Evolutionary conservation across 2,113 vertebrate genomes (phyloP).

Genomic region (Uropsilus gracilis): DNA sequence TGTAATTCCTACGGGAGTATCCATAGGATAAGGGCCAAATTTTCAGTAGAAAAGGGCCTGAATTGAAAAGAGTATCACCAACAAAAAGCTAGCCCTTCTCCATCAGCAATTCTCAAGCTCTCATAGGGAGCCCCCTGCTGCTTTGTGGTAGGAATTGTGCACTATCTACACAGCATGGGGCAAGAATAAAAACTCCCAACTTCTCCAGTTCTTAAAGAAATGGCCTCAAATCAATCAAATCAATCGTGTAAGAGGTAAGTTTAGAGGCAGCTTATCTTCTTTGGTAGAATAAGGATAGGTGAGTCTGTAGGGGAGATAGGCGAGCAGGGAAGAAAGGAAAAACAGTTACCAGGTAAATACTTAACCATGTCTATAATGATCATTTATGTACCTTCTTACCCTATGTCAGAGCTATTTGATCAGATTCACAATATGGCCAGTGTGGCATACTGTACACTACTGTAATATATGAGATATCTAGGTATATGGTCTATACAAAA

Average conservation of each 20-base stretch:
- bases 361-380: slow-evolving; percentile 1
- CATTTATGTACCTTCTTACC: neutral
- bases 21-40: slow-evolving; percentile 37
- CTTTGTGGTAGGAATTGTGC: slow-evolving; percentile 46
- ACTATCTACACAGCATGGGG: neutral
- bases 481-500: slow-evolving; percentile 4
- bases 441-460: neutral
- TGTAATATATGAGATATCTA: slow-evolving; percentile 4
- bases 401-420: neutral
- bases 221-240: slow-evolving; percentile 43
- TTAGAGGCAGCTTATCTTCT: slow-evolving; percentile 37
- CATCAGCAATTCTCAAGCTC: slow-evolving; percentile 45
- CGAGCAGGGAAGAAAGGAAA: slow-evolving; percentile 28
- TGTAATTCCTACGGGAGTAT: neutral
- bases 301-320: neutral
- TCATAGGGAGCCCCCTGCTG: slow-evolving; percentile 49
- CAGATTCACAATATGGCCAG: slow-evolving; percentile 51
- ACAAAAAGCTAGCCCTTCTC: slow-evolving; percentile 52
- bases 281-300: slow-evolving; percentile 31
- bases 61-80: slow-evolving; percentile 47
- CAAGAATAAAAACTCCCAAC: neutral
- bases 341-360: slow-evolving; percentile 48
- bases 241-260: neutral
- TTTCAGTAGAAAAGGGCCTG: slow-evolving; percentile 50
- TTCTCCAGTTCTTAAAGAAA: slow-evolving; percentile 42